These are phyloP conservation scores for Coracias cyanogaster DNA, from an alignment of 2,797 vertebrate genomes.

Conservation along the genomic window DNA sequence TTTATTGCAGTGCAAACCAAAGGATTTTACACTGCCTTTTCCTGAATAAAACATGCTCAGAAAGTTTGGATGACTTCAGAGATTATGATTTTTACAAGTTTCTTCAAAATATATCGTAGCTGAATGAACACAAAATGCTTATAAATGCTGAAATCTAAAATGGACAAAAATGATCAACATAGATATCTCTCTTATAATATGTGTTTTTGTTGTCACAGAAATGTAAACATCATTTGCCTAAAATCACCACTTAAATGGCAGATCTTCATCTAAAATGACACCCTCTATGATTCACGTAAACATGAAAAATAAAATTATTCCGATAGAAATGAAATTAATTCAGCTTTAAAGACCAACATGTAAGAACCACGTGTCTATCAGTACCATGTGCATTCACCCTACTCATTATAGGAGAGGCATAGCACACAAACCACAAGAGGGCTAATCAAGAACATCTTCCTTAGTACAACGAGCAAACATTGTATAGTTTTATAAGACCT, in stretches of 20 bases:
- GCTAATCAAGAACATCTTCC: conserved; percentile 35
- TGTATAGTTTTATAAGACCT: conserved; percentile 26
- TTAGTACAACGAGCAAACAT: conserved; percentile 3
- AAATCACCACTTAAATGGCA: not conserved
- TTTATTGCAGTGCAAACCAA: not conserved
- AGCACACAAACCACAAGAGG: conserved; percentile 12
- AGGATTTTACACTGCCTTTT: not conserved
- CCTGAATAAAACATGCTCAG: not conserved
- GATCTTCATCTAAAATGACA: not conserved
- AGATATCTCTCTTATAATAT: not conserved
- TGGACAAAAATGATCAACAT: not conserved
- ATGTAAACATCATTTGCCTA: not conserved
- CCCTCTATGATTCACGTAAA: not conserved
- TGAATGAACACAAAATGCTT: not conserved
- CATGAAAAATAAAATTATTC: not conserved
- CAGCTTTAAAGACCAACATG: not conserved
- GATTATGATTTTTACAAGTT: not conserved
- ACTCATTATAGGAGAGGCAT: not conserved
- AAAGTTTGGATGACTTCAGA: not conserved
- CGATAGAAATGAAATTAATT: not conserved
- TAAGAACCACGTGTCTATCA: not conserved
- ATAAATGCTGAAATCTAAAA: not conserved
- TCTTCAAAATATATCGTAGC: not conserved
- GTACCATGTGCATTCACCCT: not conserved
- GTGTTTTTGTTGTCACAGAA: not conserved